phyloP scores from a whole-genome alignment of 2,888 invertebrate genomes.

The Hyposoter dolosus region DNA sequence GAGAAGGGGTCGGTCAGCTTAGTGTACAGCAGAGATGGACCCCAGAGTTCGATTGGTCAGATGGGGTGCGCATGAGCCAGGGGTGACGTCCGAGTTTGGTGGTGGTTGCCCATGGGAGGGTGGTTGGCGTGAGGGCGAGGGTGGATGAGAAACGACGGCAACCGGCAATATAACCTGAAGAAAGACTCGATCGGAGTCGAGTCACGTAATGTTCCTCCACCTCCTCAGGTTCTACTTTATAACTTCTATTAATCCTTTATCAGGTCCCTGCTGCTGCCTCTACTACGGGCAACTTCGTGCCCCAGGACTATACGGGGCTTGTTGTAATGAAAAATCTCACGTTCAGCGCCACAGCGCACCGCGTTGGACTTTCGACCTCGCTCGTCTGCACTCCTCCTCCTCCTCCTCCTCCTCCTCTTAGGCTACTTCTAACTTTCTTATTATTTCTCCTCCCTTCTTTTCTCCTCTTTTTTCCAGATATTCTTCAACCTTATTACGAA shows the following conservation, averaged over 20 bases:
- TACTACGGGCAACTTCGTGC: constrained; percentile 65
- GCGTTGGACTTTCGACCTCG: constrained; percentile 69
- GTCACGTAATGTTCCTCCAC: constrained; percentile 85
- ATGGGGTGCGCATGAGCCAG: constrained; percentile 83
- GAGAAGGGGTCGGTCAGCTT: constrained; percentile 82
- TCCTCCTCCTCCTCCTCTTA: not conserved
- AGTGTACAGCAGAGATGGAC: constrained; percentile 81
- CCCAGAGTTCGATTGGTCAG: constrained; percentile 84
- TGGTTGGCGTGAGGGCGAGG: constrained; percentile 69
- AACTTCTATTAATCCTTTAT: constrained; percentile 85
- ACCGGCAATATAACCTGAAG: constrained; percentile 84
- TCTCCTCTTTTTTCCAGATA: constrained; percentile 18
- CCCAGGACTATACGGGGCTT: constrained; percentile 67
- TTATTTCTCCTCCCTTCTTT: constrained; percentile 42
- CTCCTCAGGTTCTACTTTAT: constrained; percentile 84
- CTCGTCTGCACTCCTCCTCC: constrained; percentile 39
- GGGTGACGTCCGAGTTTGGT: constrained; percentile 73
- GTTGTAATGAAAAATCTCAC: constrained; percentile 75
- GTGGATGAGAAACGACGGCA: constrained; percentile 84
- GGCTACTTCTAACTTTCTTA: constrained; percentile 60
- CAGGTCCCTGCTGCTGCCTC: constrained; percentile 67
- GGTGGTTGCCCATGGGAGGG: constrained; percentile 70
- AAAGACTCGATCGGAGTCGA: constrained; percentile 84
- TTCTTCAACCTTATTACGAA: constrained; percentile 35
- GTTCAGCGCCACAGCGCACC: constrained; percentile 68